Percentiles rank a stretch among this genome's conserved stretches.
Conservation (phyloP, 1,140 invertebrate species). For the Sycophaga agraensis region DNA sequence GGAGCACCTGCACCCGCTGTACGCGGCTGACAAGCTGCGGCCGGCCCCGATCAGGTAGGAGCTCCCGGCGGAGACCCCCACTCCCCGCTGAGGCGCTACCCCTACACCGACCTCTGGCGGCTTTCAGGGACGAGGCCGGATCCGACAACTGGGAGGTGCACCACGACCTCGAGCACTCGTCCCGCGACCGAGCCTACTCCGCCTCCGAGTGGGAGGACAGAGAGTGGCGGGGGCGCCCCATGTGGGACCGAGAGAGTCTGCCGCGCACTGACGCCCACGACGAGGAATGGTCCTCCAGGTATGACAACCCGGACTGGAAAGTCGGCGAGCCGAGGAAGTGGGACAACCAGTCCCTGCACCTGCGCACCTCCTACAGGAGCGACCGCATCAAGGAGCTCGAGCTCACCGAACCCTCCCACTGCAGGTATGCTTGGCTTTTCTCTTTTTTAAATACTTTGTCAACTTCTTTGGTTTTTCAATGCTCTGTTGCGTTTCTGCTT, state of each 20-base stretch:
- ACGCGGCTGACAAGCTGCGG: conserved; percentile 43
- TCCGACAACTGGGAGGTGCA: conserved; percentile 51
- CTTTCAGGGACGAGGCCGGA: conserved; percentile 47
- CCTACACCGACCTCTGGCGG: not conserved
- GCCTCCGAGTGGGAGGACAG: conserved; percentile 53
- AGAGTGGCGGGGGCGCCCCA: conserved; percentile 47
- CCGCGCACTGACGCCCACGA: conserved; percentile 47
- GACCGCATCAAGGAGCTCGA: conserved; percentile 53
- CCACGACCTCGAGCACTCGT: conserved; percentile 49
- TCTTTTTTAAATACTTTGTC: too few species aligned
- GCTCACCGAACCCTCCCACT: conserved; percentile 39
- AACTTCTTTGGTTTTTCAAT: not conserved
- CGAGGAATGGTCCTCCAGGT: conserved; percentile 48
- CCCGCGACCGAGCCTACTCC: conserved; percentile 45
- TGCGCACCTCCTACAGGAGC: conserved; percentile 49
- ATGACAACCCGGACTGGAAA: conserved; percentile 54
- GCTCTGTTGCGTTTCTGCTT: too few species aligned
- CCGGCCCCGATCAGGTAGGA: conserved; percentile 34
- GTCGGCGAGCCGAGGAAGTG: conserved; percentile 51
- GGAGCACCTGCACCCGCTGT: conserved; percentile 50
- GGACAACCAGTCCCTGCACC: conserved; percentile 49
- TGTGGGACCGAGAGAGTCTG: conserved; percentile 54
- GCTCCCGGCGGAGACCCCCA: not conserved
- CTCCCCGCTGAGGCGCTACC: not conserved
- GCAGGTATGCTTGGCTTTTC: not conserved